Base-by-base conservation (phyloP, 1,140 invertebrate genomes). In the Grapholita molesta region DNA sequence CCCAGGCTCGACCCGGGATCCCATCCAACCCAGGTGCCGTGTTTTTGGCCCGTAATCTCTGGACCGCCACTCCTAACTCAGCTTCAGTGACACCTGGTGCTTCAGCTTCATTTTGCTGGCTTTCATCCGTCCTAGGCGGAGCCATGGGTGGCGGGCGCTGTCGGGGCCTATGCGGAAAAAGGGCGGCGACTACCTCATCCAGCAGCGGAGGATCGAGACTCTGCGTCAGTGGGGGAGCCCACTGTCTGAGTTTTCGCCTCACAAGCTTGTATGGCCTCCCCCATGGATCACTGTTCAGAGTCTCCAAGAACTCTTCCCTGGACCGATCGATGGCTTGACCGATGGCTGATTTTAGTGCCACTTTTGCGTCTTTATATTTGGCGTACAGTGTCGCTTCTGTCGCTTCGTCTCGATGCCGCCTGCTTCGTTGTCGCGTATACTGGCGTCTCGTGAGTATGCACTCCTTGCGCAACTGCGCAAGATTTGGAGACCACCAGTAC, bases 331-430 rank as follows among this genome's bases (percentile, higher is more conserved):
- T 35, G 11, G 33, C 33, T 6, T 11, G 5, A 2, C 33, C 33
- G 33, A 35, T 35, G 1, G 33, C 33, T 6, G 33, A 1, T 35
- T 35, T 35, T 8, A 35, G 33, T 6, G 33, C 33, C 33, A 2
- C 33, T 35, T 35, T 35, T 11, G 33, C 33, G 5, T 35, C 33
- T 11, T 35, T 35, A 11, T 35, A 35, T 9, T 11, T 35, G 1
- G 11, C 9, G 9, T 35, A 35, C 33, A 35, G 94, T 93, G 69
- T 94, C 94, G 0, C 71, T 71, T 0, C 70, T 21, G 23, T 93
- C 66, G 0, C 92, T 35, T 9, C 6, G 33, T 35, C 33, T 35
- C 33, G 3, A 6, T 35, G 5, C 33, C 33, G 33, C 1, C 33
- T 3, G 9, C 33, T 11, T 35, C 33, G 28, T 33, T 33, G 32